Evolutionary conservation across 2,888 invertebrate genomes (phyloP), one percentile per base, ranked within the genome.

Genomic region (Rhogogaster chlorosoma): DNA sequence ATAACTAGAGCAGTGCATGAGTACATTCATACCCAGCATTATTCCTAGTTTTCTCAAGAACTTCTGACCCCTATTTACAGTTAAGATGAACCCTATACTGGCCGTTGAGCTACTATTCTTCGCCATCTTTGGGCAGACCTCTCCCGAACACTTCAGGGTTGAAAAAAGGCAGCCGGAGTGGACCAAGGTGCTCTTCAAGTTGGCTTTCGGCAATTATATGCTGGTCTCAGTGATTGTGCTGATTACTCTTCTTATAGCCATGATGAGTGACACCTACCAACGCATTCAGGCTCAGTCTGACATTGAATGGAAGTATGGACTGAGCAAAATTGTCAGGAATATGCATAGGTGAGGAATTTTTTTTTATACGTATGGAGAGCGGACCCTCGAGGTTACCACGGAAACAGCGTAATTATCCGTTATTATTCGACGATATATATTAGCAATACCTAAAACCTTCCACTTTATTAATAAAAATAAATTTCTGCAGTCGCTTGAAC

Each of bases 261-360:
- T 99, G 99, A 99, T 99, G 99, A 99, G 99, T 93, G 99, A 99
- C 95, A 99, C 99, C 87, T 99, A 99, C 94, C 99, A 99, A 94
- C 96, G 99, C 93, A 99, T 99, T 93, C 99, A 99, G 96, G 99
- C 99, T 57, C 99, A 99, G 96, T 99, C 99, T 73, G 99, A 99
- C 94, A 99, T 99, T 91, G 99, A 99, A 94, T 99, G 99, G 99
- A 99, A 99, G 94, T 99, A 99, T 93, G 99, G 99, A 42, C 94
- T 99, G 91, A 99, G 99, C 84, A 99, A 99, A 94, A 95, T 99
- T 92, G 99, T 99, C 93, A 95, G 99, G 88, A 99, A 99, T 93
- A 99, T 99, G 99, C 99, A 99, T 94, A 92, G 92, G 92, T 92
- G 89, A 89, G 89, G 22, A 84, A 26, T 49, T n/a, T n/a, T 38